Base-by-base conservation (phyloP, 2,113 vertebrate genomes). In the Hyperopisus bebe region DNA sequence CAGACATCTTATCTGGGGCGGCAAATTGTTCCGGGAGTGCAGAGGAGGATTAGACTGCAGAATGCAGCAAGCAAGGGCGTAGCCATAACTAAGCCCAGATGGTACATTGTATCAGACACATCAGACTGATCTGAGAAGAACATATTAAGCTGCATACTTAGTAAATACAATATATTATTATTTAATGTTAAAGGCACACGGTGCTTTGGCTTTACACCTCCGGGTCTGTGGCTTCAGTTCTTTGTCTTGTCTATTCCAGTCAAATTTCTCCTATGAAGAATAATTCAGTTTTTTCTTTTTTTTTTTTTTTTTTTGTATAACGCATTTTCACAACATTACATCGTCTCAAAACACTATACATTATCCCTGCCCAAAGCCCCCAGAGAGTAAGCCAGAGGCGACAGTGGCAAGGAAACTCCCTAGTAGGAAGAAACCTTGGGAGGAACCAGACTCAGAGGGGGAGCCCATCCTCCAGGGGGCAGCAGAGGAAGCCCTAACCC, bases 1-100 rank as follows among this genome's bases (percentile, higher is more conserved):
- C 82, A 84, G 82, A 84, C 82, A 84, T 84, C 82, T 84, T 84
- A 84, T 84, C 82, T 84, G 82, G 42, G 21, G 44, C 42, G 44
- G 82, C 21, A 84, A 84, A 80, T 80, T 42, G 74, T 80, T 84
- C 42, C 82, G 44, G 39, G 17, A 84, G 82, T 84, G 82, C 44
- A 47, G 39, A 46, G 42, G 44, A 47, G 82, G 44, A 44, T 84
- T 47, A 24, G 82, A 47, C 44, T n/a, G 39, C 77, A 82, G 77
- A 42, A 44, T 44, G 19, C 19, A 19, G 42, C 77, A 19, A 42
- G 77, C 3, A 21, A 84, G 44, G 42, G 17, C 17, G 82, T 46
- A 84, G 48, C 51, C 10, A 62, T 84, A 88, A 53, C 46, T 53
- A n/a, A 80, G 15, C 15, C 13, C 74, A 80, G 74, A 80, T 80